phyloP scores from a whole-genome alignment of 2,113 vertebrate species.

The Zosterops hypoxanthus region DNA sequence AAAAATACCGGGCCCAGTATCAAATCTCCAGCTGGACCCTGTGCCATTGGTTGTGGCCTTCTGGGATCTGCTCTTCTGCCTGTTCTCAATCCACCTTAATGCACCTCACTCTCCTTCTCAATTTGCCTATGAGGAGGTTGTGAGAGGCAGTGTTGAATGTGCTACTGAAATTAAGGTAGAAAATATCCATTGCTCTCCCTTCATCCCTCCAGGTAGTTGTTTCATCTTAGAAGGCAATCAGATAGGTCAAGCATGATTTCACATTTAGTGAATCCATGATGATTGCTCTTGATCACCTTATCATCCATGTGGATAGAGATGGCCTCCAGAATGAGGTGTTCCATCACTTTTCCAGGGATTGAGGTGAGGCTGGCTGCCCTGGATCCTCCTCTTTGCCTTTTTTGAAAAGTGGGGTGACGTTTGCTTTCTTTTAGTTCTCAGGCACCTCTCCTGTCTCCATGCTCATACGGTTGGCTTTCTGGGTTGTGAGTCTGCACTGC shows the following conservation, averaged over 20 bases:
- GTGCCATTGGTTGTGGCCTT: fast-evolving
- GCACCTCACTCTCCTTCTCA: background rate
- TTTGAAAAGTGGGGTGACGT: background rate
- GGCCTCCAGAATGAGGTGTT: background rate
- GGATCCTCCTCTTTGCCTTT: background rate
- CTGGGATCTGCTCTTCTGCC: background rate
- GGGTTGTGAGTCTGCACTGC: background rate
- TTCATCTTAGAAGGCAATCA: background rate
- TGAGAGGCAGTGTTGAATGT: background rate
- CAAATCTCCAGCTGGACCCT: fast-evolving
- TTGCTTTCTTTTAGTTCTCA: background rate
- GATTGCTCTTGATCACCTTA: background rate
- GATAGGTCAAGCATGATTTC: background rate
- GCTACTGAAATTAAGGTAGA: background rate
- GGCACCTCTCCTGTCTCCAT: background rate
- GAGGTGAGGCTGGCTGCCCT: background rate
- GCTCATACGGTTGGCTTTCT: background rate
- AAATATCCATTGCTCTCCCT: background rate
- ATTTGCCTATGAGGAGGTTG: background rate
- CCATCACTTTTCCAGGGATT: background rate
- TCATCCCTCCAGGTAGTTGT: background rate
- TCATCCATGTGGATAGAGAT: too few species aligned
- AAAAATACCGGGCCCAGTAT: background rate
- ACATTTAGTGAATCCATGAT: background rate
- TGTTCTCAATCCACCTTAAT: background rate